Base-by-base conservation (phyloP, 2,113 vertebrate species). In the Galemys pyrenaicus region DNA sequence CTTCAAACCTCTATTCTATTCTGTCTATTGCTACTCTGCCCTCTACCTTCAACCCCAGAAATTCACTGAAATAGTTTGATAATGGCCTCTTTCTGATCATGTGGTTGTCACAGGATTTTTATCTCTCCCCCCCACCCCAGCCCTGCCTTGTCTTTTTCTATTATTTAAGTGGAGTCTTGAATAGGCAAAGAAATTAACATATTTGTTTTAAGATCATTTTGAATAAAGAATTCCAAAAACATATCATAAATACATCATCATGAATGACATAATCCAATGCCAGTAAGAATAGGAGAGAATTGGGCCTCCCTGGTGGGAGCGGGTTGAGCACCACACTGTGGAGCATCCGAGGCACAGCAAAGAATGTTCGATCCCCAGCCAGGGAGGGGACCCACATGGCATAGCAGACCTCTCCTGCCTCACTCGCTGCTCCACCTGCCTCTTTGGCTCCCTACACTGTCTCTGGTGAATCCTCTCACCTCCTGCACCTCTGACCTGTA, bases 181-280 rank as follows among this genome's bases (percentile, higher is more conserved):
- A 37, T 16, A 67, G 30, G 32, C 46, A 96, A 73, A 85, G 28
- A 91, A 77, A 84, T 46, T 84, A 88, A 75, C 1, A 9, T 68
- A 90, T 65, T 78, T 94, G 78, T 17, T 68, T 67, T 32, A 64
- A 89, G 35, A 46, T 15, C 46, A 79, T 22, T 39, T 51, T 71
- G 62, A 85, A 85, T 39, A 62, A 67, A 96, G 20, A 96, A 95
- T 88, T 87, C 44, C n/a, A 78, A 92, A 84, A 71, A 84, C 30
- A 19, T 54, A 39, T 44, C 85, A 79, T 54, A 84, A 71, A 84
- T 26, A 19, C 46, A 39, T 44, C 85, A 79, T 54, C 81, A 64
- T 56, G 32, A 70, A 73, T 87, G n/a, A 54, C n/a, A 74, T 12
- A 22, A 68, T 37, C n/a, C 37, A 74, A 24, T n/a, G 37, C n/a